Conservation (phyloP, 2,888 invertebrate genomes). For the Ophraella communa region DNA sequence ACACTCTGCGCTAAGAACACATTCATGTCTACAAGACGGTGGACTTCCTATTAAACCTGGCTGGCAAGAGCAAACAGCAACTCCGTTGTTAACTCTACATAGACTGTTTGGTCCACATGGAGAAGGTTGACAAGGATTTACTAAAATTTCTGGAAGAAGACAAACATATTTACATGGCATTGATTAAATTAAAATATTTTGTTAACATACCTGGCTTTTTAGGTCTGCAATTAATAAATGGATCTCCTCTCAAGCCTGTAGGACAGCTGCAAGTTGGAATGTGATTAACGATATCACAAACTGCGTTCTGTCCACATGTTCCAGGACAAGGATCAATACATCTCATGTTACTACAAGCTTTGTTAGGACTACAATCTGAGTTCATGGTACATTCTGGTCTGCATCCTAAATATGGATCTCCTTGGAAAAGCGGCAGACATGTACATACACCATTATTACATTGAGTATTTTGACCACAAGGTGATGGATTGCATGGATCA, state of each 20-base stretch:
- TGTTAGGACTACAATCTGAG: conserved; percentile 77
- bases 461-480: conserved; percentile 80
- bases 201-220: conserved; percentile 42
- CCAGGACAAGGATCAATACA: conserved; percentile 82
- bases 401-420: conserved; percentile 77
- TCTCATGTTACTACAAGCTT: conserved; percentile 78
- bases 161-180: background rate
- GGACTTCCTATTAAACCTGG: conserved; percentile 76
- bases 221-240: conserved; percentile 67
- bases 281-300: conserved; percentile 82
- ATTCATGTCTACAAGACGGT: conserved; percentile 79
- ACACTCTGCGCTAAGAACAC: conserved; percentile 82
- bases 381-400: conserved; percentile 83
- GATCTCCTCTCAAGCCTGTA: conserved; percentile 77
- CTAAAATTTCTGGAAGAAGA: conserved; percentile 46
- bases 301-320: conserved; percentile 79
- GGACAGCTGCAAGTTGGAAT: conserved; percentile 83
- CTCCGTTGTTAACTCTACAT: conserved; percentile 65
- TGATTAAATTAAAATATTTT: background rate
- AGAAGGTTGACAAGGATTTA: conserved; percentile 73
- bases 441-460: conserved; percentile 76
- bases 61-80: conserved; percentile 74
- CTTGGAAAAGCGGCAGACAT: conserved; percentile 74
- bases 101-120: conserved; percentile 76
- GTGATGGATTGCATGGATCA: conserved; percentile 76